Evolutionary conservation across 2,113 vertebrate species (phyloP).

Genomic region (Pogona vitticeps): DNA sequence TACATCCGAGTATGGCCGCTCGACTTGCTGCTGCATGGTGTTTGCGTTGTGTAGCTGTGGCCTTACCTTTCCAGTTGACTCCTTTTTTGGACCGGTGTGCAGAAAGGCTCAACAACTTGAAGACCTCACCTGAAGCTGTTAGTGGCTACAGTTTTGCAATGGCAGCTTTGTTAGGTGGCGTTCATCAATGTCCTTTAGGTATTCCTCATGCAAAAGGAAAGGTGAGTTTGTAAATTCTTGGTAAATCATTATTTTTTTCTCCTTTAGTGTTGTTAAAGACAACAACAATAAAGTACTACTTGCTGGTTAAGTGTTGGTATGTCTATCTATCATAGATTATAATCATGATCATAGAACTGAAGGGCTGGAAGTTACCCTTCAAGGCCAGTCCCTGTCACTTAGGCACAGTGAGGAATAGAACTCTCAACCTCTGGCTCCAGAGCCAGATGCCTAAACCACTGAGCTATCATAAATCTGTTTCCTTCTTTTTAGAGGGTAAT

Average conservation of each 20-base stretch:
- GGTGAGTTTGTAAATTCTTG: conserved; percentile 72
- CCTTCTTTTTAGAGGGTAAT: background rate
- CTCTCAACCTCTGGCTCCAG: too few relatives aligned
- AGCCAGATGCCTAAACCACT: too few relatives aligned
- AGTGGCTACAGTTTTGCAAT: conserved; percentile 99
- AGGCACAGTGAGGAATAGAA: too few relatives aligned
- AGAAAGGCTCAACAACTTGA: conserved; percentile 95
- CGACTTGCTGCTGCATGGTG: conserved; percentile 96
- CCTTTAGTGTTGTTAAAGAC: background rate
- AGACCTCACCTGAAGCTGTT: conserved; percentile 96
- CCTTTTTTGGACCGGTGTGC: conserved; percentile 94
- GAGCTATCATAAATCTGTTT: background rate
- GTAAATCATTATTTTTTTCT: background rate
- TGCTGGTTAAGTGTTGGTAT: too few relatives aligned
- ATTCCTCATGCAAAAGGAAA: conserved; percentile 98
- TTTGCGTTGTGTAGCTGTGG: conserved; percentile 93
- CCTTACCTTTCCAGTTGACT: conserved; percentile 92
- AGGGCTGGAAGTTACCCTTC: too few relatives aligned
- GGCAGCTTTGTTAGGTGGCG: conserved; percentile 94
- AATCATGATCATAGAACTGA: too few relatives aligned
- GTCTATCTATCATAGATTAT: too few relatives aligned
- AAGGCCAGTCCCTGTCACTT: too few relatives aligned
- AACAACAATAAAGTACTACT: background rate
- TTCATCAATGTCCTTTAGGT: conserved; percentile 95
- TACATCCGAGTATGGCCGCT: conserved; percentile 98